phyloP scores from a whole-genome alignment of 64 coral and sea anemone genomes.

The Porites lutea region DNA sequence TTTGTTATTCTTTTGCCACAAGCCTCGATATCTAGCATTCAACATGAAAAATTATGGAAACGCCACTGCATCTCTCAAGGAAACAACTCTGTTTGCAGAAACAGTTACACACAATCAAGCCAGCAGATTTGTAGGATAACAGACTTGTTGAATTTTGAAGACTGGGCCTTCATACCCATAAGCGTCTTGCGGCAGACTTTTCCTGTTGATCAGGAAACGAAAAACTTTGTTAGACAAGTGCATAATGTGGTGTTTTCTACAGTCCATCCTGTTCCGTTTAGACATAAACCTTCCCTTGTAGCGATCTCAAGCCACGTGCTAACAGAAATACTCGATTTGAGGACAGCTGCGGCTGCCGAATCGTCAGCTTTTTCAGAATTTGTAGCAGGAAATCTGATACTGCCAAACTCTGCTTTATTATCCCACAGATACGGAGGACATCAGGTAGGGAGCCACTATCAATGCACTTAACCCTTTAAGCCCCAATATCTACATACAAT shows the following conservation, averaged over 20 bases:
- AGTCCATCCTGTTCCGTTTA: conserved; percentile 59
- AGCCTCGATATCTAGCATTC: not conserved
- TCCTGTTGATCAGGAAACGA: conserved; percentile 67
- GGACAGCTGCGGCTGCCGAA: not conserved
- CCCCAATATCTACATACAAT: too few species aligned
- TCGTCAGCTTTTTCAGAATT: conserved; percentile 65
- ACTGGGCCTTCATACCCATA: conserved; percentile 69
- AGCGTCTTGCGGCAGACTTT: conserved; percentile 62
- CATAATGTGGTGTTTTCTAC: conserved; percentile 73
- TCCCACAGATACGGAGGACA: conserved; percentile 94
- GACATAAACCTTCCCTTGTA: conserved; percentile 55
- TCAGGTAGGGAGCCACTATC: conserved; percentile 60
- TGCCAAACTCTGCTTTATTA: conserved; percentile 47
- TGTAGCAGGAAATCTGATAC: conserved; percentile 57
- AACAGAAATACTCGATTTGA: conserved; percentile 68
- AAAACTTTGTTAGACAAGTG: conserved; percentile 82
- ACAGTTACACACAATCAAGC: not conserved
- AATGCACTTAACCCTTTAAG: too few species aligned
- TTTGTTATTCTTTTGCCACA: conserved; percentile 2
- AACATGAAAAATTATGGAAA: not conserved
- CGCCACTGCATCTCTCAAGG: not conserved
- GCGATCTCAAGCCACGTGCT: conserved; percentile 72
- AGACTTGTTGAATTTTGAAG: conserved; percentile 29
- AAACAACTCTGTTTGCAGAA: not conserved
- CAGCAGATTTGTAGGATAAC: not conserved